Evolutionary conservation across 2,797 vertebrate genomes (phyloP), one percentile per base, ranked within the genome.

Genomic region (Phataginus tetradactyla): DNA sequence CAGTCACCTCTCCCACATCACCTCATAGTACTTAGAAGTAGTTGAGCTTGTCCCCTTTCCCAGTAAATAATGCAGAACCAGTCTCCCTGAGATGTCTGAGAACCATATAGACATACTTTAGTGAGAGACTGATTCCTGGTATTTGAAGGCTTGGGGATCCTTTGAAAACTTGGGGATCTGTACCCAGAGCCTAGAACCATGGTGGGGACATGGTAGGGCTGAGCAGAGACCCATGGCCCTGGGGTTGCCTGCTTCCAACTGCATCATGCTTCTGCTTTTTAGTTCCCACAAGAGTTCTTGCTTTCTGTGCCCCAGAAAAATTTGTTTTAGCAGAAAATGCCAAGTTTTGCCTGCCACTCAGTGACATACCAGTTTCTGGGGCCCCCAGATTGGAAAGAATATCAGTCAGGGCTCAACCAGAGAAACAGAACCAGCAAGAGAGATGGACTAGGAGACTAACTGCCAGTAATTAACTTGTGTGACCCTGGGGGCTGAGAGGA

Each of bases 261-360:
- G 53, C 13, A 34, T 17, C 14, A 0, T 12, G 25, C 21, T 20
- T 32, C 32, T 21, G 29, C 45, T 21, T 66, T 84, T 57, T 63
- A 81, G 34, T 39, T 59, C 51, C 53, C 20, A 42, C 49, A 32
- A 14, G 25, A 23, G 15, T 9, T 69, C 59, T 79, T 42, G 12
- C 57, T 34, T 51, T 45, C 8, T 32, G 51, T n/a, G 32, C 13
- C 49, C 29, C 14, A 18, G 72, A 37, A 63, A 78, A 79, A 53
- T 15, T 32, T n/a, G 57, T 69, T 6, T 86, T n/a, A n/a, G 74
- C 55, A 49, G 77, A 84, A 87, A 84, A 55, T 64, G 78, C 68
- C 75, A 49, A 17, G 18, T 59, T 95, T 66, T 59, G 53, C 51
- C 25, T 78, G 55, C n/a, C 64, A 27, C 15, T 77, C 39, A 9